phyloP scores from a whole-genome alignment of 2,797 vertebrate genomes.

The Percopsis omiscomaycus region DNA sequence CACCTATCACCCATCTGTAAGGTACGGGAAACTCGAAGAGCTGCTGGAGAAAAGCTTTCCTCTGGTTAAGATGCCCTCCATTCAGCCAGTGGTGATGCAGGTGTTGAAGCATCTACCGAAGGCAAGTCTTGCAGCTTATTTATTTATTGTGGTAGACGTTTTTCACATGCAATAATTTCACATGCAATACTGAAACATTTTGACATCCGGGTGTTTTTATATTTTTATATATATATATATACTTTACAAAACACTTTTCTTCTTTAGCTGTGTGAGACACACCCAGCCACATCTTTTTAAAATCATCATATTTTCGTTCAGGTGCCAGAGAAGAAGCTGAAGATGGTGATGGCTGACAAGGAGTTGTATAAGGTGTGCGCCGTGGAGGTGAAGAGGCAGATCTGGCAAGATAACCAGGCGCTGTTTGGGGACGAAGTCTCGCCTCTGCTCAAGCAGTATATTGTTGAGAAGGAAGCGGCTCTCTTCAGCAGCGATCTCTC shows the following conservation, averaged over 20 bases:
- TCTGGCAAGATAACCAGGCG: slow-evolving; percentile 99
- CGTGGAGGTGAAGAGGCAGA: slow-evolving; percentile 96
- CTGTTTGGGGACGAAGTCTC: slow-evolving; percentile 97
- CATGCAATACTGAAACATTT: too few relatives aligned
- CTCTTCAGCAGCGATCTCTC: slow-evolving; percentile 94
- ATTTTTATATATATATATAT: too few relatives aligned
- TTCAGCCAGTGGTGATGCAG: slow-evolving; percentile 98
- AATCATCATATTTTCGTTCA: slow-evolving; percentile 36
- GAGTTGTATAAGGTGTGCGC: slow-evolving; percentile 96
- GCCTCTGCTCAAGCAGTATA: slow-evolving; percentile 94
- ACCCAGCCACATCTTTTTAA: not conserved
- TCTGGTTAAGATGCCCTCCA: slow-evolving; percentile 95
- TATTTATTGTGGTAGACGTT: not conserved
- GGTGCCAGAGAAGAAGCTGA: slow-evolving; percentile 98
- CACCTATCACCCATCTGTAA: slow-evolving; percentile 42
- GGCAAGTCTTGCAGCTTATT: slow-evolving; percentile 62
- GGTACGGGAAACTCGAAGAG: slow-evolving; percentile 93
- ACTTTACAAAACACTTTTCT: too few relatives aligned
- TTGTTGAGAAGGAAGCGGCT: slow-evolving; percentile 91
- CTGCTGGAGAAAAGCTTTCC: slow-evolving; percentile 97
- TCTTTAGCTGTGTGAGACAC: too few relatives aligned
- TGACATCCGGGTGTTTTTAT: too few relatives aligned
- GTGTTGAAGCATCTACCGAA: slow-evolving; percentile 97
- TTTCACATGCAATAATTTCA: too few relatives aligned
- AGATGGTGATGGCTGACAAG: slow-evolving; percentile 95